These are phyloP conservation scores for Meloe dianella DNA, from an alignment of 2,888 invertebrate genomes.

Conservation along the genomic window DNA sequence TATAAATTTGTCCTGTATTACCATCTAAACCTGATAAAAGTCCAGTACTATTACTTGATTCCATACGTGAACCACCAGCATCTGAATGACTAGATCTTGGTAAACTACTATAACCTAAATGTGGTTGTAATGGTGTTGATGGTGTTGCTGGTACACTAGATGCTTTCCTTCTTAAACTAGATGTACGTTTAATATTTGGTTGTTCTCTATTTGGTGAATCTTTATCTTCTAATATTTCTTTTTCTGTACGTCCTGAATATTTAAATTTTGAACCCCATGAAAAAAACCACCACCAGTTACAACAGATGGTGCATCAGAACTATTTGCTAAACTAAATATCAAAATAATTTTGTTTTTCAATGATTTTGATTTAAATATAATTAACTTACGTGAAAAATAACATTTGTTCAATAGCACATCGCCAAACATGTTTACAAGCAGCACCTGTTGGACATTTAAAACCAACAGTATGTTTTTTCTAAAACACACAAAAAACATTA, in stretches of 20 bases:
- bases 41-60: conserved; percentile 55
- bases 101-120: conserved; percentile 81
- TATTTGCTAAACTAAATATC: conserved; percentile 87
- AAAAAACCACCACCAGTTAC: conserved; percentile 91
- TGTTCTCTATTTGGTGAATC: conserved; percentile 70
- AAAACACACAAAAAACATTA: no score
- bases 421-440: conserved; percentile 95
- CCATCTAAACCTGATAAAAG: conserved; percentile 56
- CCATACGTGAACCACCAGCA: conserved; percentile 57
- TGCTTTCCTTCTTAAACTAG: conserved; percentile 74
- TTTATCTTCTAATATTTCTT: conserved; percentile 86
- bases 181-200: conserved; percentile 61
- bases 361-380: no score
- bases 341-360: no score
- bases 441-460: conserved; percentile 93
- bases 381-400: conserved; percentile 92
- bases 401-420: conserved; percentile 97
- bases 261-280: conserved; percentile 94
- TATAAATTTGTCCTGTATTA: conserved; percentile 51
- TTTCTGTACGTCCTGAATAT: conserved; percentile 90
- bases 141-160: conserved; percentile 88
- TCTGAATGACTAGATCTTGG: conserved; percentile 85
- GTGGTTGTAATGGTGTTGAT: conserved; percentile 79
- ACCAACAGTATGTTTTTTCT: conserved; percentile 94
- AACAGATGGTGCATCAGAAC: conserved; percentile 81